These are phyloP conservation scores for Galeruca laticollis DNA, from an alignment of 2,888 invertebrate genomes.

Conservation along the genomic window DNA sequence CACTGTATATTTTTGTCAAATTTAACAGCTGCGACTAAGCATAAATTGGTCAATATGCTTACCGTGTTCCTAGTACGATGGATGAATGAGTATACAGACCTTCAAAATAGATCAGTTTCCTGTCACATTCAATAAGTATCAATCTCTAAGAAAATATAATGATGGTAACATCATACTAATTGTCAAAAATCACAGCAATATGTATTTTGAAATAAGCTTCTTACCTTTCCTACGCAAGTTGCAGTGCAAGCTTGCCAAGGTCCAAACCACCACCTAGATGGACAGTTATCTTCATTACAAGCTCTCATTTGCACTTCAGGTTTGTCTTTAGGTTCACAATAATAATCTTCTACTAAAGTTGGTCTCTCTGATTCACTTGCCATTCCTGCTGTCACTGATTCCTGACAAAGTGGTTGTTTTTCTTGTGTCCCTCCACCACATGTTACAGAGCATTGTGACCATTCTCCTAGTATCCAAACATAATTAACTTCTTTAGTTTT, in stretches of 20 bases:
- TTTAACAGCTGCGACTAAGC: too few species aligned
- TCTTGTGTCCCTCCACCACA: constrained; percentile 84
- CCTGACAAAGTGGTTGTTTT: constrained; percentile 69
- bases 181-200: not conserved
- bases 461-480: constrained; percentile 82
- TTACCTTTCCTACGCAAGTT: constrained; percentile 67
- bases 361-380: constrained; percentile 66
- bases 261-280: constrained; percentile 88
- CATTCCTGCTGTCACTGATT: constrained; percentile 63
- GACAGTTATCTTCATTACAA: constrained; percentile 77
- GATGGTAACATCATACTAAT: too few species aligned
- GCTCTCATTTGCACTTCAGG: constrained; percentile 73
- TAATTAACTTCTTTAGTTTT: constrained; percentile 72
- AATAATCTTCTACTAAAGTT: constrained; percentile 61
- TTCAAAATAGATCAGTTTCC: too few species aligned
- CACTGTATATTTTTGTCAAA: too few species aligned
- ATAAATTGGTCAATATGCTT: too few species aligned
- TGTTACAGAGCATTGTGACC: constrained; percentile 82
- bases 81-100: too few species aligned
- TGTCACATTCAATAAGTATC: too few species aligned
- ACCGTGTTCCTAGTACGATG: too few species aligned
- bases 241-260: constrained; percentile 88
- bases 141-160: too few species aligned
- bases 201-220: not conserved
- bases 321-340: constrained; percentile 65